A percentile compares a stretch with the other conserved stretches of the same genome.
phyloP scores from a whole-genome alignment of 2,797 vertebrate species.

The Epinephelus coioides region DNA sequence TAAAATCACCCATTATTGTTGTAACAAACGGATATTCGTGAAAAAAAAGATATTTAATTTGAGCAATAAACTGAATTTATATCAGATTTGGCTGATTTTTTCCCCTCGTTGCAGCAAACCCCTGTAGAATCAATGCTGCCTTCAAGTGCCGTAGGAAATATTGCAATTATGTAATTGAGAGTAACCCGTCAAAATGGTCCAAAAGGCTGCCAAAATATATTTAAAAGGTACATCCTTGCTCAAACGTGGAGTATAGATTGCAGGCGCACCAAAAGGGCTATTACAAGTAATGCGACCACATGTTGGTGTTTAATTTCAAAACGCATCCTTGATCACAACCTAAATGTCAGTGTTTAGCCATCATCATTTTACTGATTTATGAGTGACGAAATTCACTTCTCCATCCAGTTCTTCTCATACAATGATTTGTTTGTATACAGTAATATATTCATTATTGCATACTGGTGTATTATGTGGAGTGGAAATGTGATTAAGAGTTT shows the following conservation, averaged over 20 bases:
- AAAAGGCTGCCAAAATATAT: neutral
- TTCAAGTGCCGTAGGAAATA: constrained; percentile 6
- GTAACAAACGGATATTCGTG: neutral
- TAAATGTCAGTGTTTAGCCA: neutral
- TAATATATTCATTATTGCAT: too few relatives aligned
- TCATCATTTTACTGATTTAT: neutral
- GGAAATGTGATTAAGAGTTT: too few relatives aligned
- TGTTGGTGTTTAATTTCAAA: neutral
- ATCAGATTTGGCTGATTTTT: neutral
- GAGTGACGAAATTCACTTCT: too few relatives aligned
- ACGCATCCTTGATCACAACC: neutral
- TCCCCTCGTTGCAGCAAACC: rapidly evolving
- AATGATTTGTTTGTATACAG: too few relatives aligned
- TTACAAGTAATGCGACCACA: neutral
- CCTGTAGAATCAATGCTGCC: constrained; percentile 6
- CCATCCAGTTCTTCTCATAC: too few relatives aligned
- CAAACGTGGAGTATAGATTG: too few relatives aligned
- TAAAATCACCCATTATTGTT: neutral
- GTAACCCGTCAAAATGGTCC: neutral
- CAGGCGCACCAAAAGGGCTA: too few relatives aligned
- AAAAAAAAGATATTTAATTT: neutral
- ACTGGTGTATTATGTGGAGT: too few relatives aligned
- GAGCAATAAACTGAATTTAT: neutral
- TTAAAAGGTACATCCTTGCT: too few relatives aligned
- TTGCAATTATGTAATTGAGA: too few relatives aligned